These are phyloP conservation scores for Poeciliopsis occidentalis DNA, from an alignment of 2,113 vertebrate species.

Conservation along the genomic window DNA sequence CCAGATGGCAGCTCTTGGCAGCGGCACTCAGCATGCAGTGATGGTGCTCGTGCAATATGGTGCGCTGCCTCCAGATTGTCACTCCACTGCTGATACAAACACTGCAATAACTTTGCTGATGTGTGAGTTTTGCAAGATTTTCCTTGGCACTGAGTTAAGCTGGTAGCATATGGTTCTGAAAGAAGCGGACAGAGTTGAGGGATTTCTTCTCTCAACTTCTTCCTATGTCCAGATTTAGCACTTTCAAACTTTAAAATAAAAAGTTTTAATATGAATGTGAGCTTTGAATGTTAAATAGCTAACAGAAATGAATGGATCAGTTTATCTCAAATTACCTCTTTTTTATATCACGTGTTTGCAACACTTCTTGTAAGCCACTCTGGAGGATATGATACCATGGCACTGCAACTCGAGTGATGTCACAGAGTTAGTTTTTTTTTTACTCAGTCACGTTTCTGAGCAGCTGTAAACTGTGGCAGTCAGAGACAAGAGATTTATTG, in stretches of 20 bases:
- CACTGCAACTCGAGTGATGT: too few species aligned
- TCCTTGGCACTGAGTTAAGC: slow-evolving; percentile 31
- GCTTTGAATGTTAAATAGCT: neutral
- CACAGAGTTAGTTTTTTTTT: too few species aligned
- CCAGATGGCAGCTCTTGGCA: slow-evolving; percentile 73
- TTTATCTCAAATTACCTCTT: neutral
- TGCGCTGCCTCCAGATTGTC: slow-evolving; percentile 68
- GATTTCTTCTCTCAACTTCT: neutral
- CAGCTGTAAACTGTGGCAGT: too few species aligned
- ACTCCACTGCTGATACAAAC: slow-evolving; percentile 62
- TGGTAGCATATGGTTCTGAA: slow-evolving; percentile 45
- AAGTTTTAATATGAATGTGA: neutral
- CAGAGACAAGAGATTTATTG: too few species aligned
- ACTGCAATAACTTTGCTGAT: slow-evolving; percentile 67
- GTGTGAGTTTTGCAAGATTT: slow-evolving; percentile 61
- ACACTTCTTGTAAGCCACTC: too few species aligned
- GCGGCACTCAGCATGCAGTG: slow-evolving; percentile 66
- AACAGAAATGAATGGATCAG: neutral
- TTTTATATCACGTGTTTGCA: neutral
- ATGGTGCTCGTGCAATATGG: slow-evolving; percentile 64
- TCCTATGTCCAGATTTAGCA: neutral
- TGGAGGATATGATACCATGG: too few species aligned
- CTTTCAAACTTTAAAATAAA: neutral
- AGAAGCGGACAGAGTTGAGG: slow-evolving; percentile 37
- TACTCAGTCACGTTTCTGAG: too few species aligned